Conservation (phyloP, 2,888 invertebrate species). For the Subacronicta megacephala region DNA sequence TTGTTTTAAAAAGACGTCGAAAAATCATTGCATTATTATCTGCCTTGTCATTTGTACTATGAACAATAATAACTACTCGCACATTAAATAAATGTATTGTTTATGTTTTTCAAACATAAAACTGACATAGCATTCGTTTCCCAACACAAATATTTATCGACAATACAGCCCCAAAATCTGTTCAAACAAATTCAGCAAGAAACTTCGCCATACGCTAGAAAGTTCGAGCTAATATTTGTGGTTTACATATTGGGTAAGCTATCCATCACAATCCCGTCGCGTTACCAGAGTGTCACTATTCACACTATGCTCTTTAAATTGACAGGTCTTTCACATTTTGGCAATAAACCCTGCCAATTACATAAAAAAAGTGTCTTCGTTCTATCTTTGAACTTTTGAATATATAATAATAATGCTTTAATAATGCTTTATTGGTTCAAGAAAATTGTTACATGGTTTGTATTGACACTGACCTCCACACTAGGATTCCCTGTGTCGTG, state of each 20-base stretch:
- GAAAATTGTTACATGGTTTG: too few species aligned
- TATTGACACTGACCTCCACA: too few species aligned
- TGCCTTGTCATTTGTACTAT: too few species aligned
- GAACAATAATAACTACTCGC: too few species aligned
- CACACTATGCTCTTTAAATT: slow-evolving; percentile 1
- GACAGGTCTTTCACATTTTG: slow-evolving; percentile 1
- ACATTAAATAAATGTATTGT: too few species aligned
- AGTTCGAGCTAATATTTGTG: slow-evolving; percentile 12
- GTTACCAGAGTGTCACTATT: background rate
- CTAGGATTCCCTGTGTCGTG: too few species aligned
- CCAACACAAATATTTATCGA: background rate
- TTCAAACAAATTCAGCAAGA: background rate
- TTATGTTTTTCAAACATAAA: background rate
- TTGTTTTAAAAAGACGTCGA: too few species aligned
- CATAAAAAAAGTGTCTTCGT: background rate
- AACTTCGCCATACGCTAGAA: slow-evolving; percentile 4
- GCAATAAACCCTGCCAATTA: too few species aligned
- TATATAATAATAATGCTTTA: too few species aligned
- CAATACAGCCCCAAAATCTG: slow-evolving; percentile 1
- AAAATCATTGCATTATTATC: too few species aligned
- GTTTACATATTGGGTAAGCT: slow-evolving; percentile 6
- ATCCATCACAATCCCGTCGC: slow-evolving; percentile 4
- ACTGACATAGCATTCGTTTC: background rate
- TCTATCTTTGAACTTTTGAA: too few species aligned
- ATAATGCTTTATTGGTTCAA: too few species aligned